Evolutionary conservation across 2,888 invertebrate genomes (phyloP).

Genomic region (Exocentrus adspersus): DNA sequence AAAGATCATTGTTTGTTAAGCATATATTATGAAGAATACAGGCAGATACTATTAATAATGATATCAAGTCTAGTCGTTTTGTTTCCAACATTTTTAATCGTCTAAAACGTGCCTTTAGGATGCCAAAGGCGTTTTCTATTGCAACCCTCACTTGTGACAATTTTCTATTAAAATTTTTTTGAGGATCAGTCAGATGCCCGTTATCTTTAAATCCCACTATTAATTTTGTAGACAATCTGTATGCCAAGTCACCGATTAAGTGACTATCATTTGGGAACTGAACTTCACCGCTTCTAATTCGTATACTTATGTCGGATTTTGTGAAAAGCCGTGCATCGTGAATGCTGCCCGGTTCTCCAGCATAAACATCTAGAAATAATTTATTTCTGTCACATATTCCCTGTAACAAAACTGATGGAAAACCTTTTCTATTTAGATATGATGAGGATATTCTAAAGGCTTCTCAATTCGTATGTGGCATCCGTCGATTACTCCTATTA

Average conservation of each 20-base stretch:
- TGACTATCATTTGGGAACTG: constrained; percentile 29
- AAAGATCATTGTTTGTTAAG: background rate
- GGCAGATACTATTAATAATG: constrained; percentile 28
- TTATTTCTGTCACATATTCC: constrained; percentile 33
- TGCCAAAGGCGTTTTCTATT: constrained; percentile 42
- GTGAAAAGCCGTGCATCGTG: constrained; percentile 33
- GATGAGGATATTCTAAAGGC: constrained; percentile 24
- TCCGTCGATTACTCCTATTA: constrained; percentile 23
- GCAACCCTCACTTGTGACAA: constrained; percentile 33
- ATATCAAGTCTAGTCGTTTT: constrained; percentile 24
- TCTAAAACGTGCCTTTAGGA: constrained; percentile 41
- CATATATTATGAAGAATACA: constrained; percentile 37
- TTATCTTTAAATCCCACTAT: constrained; percentile 30
- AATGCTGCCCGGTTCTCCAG: constrained; percentile 26
- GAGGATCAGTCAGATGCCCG: constrained; percentile 31
- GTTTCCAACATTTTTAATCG: constrained; percentile 30
- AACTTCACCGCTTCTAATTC: constrained; percentile 16
- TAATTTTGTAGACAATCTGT: constrained; percentile 29
- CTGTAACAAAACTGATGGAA: constrained; percentile 36
- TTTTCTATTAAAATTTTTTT: constrained; percentile 37
- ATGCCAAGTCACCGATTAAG: constrained; percentile 36
- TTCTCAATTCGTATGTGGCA: constrained; percentile 25
- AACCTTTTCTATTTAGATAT: constrained; percentile 38
- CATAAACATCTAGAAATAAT: constrained; percentile 35
- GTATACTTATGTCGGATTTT: constrained; percentile 25